Evolutionary conservation across 1,140 invertebrate genomes (phyloP), one percentile per base, ranked within the genome.

Genomic region (Drosophila pseudoananassae): DNA sequence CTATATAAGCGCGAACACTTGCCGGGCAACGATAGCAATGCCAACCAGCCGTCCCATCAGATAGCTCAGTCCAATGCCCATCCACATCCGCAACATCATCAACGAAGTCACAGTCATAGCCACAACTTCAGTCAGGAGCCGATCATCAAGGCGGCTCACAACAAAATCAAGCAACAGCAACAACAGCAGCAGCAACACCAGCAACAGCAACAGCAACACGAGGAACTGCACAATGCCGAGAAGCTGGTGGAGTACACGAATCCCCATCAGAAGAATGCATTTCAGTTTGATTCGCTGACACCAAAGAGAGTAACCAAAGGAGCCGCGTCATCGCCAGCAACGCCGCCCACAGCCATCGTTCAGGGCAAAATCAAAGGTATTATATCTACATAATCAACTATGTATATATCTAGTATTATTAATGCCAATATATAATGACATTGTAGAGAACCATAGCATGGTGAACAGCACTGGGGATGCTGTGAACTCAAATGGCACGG

Each of bases 211-310:
- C 61, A 76, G 14, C 80, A 84, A 1, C 78, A 87, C 38, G 75
- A 88, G 50, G 90, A 91, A 23, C 46, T 91, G 56, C 91, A 92
- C 57, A 92, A 92, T 55, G 91, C 91, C 20, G 91, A 92, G 73
- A 92, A 89, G 68, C 64, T 92, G 27, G 90, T 92, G 36, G 91
- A 92, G 75, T 80, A 79, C 54, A 77, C 80, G 59, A 88, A 85
- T 80, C 90, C 90, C 47, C 85, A 90, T 60, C 89, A 91, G 56
- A 91, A 90, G 73, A 92, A 85, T 68, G 85, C 82, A 53, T 92
- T 92, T 64, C 91, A 92, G 78, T 92, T 92, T 29, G 91, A 92
- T 77, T 90, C 91, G 68, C 76, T 92, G 5, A 92, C 91, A 78
- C 90, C 91, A 75, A 91, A 92, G 66, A 85, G 89, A 76, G 78